Conservation (phyloP, 2,113 vertebrate genomes). For the Nothocercus nigrocapillus region DNA sequence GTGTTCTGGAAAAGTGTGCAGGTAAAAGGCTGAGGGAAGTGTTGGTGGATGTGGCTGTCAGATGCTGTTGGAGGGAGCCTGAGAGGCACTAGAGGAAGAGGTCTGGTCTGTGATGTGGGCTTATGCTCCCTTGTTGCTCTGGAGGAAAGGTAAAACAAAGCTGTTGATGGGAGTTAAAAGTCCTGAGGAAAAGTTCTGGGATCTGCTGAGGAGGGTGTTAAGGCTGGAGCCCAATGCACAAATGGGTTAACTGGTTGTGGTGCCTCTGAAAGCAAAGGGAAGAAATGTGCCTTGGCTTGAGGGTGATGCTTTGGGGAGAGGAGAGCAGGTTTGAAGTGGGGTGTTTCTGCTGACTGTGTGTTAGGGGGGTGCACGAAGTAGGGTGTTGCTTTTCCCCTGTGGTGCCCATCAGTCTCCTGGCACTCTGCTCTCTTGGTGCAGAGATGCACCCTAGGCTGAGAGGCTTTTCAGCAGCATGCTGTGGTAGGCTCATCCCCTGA, state of each 20-base stretch:
- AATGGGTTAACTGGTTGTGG: not conserved
- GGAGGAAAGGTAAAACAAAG: not conserved
- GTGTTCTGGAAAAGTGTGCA: not conserved
- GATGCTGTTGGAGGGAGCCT: not conserved
- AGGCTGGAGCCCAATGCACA: not conserved
- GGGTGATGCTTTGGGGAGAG: rapidly evolving
- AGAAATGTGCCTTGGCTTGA: not conserved
- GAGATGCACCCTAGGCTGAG: not conserved
- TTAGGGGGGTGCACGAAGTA: not conserved
- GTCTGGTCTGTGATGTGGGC: not conserved
- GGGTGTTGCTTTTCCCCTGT: not conserved
- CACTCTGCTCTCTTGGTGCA: not conserved
- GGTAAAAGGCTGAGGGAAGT: not conserved
- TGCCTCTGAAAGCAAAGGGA: rapidly evolving
- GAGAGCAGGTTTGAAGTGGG: rapidly evolving
- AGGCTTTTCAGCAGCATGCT: not conserved
- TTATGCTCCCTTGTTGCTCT: not conserved
- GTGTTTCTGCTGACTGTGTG: rapidly evolving
- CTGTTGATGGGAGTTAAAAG: not conserved
- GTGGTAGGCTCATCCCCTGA: not conserved
- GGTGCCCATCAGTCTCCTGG: not conserved
- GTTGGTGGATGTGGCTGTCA: not conserved
- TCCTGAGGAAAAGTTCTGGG: not conserved
- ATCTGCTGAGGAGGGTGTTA: not conserved
- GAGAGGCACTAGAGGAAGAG: rapidly evolving